phyloP scores from a whole-genome alignment of 2,113 vertebrate species.

The Dromaius novaehollandiae region DNA sequence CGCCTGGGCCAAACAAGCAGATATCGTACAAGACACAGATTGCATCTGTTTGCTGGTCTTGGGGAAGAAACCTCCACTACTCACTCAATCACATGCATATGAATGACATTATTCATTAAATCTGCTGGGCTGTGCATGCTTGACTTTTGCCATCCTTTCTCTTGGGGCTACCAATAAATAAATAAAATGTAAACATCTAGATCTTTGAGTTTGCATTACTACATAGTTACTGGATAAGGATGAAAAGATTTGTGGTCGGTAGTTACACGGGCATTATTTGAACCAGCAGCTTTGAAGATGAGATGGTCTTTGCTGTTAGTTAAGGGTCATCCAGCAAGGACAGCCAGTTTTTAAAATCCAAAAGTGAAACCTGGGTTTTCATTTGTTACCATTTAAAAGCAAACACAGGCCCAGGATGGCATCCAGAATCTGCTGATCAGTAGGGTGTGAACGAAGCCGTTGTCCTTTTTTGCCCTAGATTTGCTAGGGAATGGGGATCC shows the following conservation, averaged over 20 bases:
- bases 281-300: background rate
- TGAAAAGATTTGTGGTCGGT: background rate
- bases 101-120: rapidly evolving
- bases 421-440: background rate
- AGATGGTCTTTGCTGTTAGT: background rate
- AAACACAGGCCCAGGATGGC: rapidly evolving
- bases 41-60: background rate
- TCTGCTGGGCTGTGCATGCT: background rate
- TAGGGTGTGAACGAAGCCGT: no score
- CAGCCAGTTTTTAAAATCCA: background rate
- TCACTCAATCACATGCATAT: rapidly evolving
- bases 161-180: background rate
- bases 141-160: background rate
- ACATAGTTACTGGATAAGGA: background rate
- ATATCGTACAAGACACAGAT: rapidly evolving
- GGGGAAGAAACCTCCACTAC: background rate
- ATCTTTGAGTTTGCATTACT: background rate
- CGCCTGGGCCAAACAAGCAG: background rate
- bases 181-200: background rate
- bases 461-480: no score
- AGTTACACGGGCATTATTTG: rapidly evolving
- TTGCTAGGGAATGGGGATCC: no score
- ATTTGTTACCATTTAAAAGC: background rate
- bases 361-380: background rate
- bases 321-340: background rate